Evolutionary conservation across 2,797 vertebrate species (phyloP), one percentile per base, ranked within the genome.

Genomic region (Gouania willdenowi): DNA sequence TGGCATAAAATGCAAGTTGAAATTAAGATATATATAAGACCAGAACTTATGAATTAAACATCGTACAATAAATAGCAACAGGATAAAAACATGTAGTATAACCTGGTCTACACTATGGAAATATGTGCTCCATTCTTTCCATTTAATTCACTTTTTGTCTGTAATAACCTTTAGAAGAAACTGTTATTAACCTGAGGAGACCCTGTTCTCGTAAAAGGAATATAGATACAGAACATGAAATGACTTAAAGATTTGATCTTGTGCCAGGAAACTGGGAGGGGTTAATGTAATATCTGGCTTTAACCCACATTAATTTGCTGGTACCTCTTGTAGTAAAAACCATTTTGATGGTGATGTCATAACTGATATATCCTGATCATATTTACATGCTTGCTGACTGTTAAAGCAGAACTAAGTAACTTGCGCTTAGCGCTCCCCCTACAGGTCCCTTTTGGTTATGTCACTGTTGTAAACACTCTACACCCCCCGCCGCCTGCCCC

Each of bases 201-300:
- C 54, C 65, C 22, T 42, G 26, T 66, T 75, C 74, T 68, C 29
- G 48, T 79, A 74, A 77, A 72, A 65, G 24, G 35, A 63, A 72
- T 55, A 60, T 29, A 39, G 47, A 43, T 25, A 50, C 41, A 10
- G 46, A 42, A 73, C 7, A 40, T 68, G 48, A 57, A 75, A 62
- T 33, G 35, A 66, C 49, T 69, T 28, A 32, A 58, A 75, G 61
- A 79, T 76, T 48, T 38, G 37, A 68, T 70, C 68, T 52, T 29
- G 31, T 66, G 54, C 37, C 42, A 38, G 55, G 34, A 63, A 73
- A 45, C 43, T 51, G 26, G 16, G 3, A 25, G 26, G 12, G 22
- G 44, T 50, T 70, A 68, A 71, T 72, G 64, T 29, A 45, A 54
- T 65, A 41, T 73, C 66, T 72, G 62, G 63, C 50, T 32, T 62